Percentiles rank a stretch among this genome's conserved stretches.
These are phyloP conservation scores for Vultur gryphus DNA, from an alignment of 2,797 vertebrate genomes.

Conservation along the genomic window DNA sequence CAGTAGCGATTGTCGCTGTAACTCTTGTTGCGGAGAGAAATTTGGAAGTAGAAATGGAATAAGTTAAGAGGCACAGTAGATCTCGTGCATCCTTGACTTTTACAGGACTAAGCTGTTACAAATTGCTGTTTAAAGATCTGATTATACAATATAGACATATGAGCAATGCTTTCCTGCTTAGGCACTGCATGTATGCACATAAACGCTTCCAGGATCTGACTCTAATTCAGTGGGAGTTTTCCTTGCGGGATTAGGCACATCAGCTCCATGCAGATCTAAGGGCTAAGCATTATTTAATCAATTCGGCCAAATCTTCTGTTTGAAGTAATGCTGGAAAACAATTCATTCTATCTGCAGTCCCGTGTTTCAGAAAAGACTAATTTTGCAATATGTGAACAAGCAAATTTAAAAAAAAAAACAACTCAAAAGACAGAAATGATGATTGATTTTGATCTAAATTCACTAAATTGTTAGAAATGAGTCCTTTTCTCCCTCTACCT, in stretches of 20 bases:
- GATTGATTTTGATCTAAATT: neutral
- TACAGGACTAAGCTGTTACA: neutral
- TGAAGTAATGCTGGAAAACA: neutral
- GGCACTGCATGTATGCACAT: neutral
- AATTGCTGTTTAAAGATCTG: neutral
- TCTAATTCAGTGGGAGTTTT: neutral
- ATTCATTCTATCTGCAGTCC: neutral
- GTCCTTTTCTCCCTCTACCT: neutral
- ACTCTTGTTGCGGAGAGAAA: neutral
- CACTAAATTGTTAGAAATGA: neutral
- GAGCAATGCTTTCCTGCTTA: neutral
- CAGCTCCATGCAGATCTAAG: neutral
- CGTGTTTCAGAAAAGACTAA: neutral
- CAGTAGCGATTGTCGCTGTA: neutral
- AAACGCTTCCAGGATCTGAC: neutral
- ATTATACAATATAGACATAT: neutral
- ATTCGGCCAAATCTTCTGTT: neutral
- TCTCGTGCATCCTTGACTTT: neutral
- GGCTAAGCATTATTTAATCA: neutral
- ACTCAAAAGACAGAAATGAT: neutral
- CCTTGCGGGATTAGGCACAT: neutral
- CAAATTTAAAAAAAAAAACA: neutral
- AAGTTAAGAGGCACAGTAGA: neutral
- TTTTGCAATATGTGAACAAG: neutral
- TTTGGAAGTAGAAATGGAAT: slow-evolving; percentile 18